phyloP scores from a whole-genome alignment of 2,888 invertebrate species.

The Mythimna impura region DNA sequence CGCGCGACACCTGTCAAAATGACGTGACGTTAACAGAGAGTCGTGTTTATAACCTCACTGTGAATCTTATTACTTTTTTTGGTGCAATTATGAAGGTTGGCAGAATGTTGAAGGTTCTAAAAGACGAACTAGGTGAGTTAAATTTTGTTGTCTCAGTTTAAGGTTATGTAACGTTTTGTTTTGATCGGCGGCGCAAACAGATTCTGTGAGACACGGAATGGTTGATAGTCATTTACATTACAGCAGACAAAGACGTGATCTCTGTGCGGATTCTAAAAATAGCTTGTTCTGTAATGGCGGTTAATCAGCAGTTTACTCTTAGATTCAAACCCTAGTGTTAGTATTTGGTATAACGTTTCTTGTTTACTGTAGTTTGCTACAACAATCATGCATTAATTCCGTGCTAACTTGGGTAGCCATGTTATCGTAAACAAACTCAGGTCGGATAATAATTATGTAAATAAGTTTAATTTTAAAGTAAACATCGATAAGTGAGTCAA shows the following conservation, averaged over 20 bases:
- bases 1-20: slow-evolving; percentile 86
- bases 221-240: slow-evolving; percentile 85
- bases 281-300: slow-evolving; percentile 84
- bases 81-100: slow-evolving; percentile 77
- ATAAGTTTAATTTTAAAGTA: slow-evolving; percentile 60
- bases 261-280: slow-evolving; percentile 88
- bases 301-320: slow-evolving; percentile 87
- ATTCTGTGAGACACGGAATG: slow-evolving; percentile 68
- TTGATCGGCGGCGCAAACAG: slow-evolving; percentile 73
- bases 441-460: slow-evolving; percentile 56
- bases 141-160: slow-evolving; percentile 68
- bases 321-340: slow-evolving; percentile 78
- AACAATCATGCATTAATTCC: slow-evolving; percentile 72
- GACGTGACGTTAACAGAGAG: slow-evolving; percentile 80
- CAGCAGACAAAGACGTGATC: slow-evolving; percentile 89
- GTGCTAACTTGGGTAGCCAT: slow-evolving; percentile 65
- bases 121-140: slow-evolving; percentile 82
- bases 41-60: slow-evolving; percentile 82
- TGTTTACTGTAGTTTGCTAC: slow-evolving; percentile 65
- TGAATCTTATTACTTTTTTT: slow-evolving; percentile 72
- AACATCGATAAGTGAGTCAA: slow-evolving; percentile 56
- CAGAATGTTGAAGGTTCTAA: slow-evolving; percentile 80
- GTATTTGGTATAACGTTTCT: slow-evolving; percentile 64
- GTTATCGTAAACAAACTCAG: slow-evolving; percentile 70
- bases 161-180: slow-evolving; percentile 83